These are phyloP conservation scores for Drosophila demipolita DNA, from an alignment of 2,888 invertebrate species.

Conservation along the genomic window DNA sequence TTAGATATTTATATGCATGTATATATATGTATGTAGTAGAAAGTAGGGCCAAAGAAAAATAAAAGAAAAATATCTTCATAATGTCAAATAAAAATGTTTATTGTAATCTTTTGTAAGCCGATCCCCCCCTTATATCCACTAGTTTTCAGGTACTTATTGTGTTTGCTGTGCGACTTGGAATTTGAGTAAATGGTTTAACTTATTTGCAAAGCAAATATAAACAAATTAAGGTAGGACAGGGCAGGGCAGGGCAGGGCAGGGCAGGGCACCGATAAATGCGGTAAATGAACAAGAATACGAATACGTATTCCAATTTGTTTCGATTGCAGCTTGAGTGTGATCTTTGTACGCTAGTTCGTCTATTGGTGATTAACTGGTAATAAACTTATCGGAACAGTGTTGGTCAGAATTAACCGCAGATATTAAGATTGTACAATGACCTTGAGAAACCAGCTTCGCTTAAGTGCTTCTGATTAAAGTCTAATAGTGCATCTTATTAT, in stretches of 20 bases:
- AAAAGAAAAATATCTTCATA: constrained; percentile 27
- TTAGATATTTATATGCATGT: constrained; percentile 42
- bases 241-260: background rate
- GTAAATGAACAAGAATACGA: constrained; percentile 4
- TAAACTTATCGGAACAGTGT: constrained; percentile 23
- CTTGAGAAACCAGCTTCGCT: constrained; percentile 33
- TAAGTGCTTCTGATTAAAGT: constrained; percentile 24
- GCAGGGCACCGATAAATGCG: constrained; percentile 1
- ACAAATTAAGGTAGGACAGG: constrained; percentile 5
- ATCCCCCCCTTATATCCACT: background rate
- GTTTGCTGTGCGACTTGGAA: background rate
- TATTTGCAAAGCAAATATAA: constrained; percentile 40
- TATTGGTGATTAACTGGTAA: constrained; percentile 60
- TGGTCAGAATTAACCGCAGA: constrained; percentile 5
- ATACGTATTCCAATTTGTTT: constrained; percentile 1
- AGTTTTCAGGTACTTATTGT: background rate
- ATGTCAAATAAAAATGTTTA: constrained; percentile 45
- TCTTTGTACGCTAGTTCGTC: constrained; percentile 29
- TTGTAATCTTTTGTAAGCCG: constrained; percentile 25
- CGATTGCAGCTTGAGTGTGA: constrained; percentile 28
- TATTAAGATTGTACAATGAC: constrained; percentile 34
- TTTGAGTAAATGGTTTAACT: constrained; percentile 4
- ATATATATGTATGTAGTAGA: constrained; percentile 24
- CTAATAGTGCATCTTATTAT: constrained; percentile 21
- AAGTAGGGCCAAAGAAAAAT: constrained; percentile 20